Base-by-base conservation (phyloP, 1,140 invertebrate species). In the Cheumatopsyche charites region DNA sequence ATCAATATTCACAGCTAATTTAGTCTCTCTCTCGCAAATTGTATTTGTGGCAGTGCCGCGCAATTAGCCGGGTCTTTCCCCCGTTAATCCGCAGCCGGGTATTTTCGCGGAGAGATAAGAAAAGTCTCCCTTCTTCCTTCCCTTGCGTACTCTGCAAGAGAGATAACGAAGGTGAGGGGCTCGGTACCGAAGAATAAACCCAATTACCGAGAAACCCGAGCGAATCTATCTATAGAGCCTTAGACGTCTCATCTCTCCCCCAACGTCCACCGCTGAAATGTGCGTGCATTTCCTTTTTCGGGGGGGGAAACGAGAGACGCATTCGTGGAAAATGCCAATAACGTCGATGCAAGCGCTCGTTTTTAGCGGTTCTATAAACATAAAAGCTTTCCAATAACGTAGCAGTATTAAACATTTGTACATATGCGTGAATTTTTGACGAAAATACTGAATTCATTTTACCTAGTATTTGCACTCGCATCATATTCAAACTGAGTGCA, bases 1-100 rank as follows among this genome's bases (percentile, higher is more conserved):
- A 72, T 72, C 71, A 75, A 72, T 75, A 72, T 75, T 75, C 70
- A 70, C 62, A 45, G 71, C 67, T 75, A 75, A 75, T 72, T 75
- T 75, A 72, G 29, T 75, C 63, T 71, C 65, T 62, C 29, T 52
- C 70, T 45, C 74, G 62, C 71, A 75, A 75, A 75, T 75, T 75
- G 74, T 75, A 75, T 75, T 72, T 75, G 74, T 72, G 74, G 67
- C 67, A 72, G 67, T 70, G 43, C 23, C 7, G 11, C 21, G 70
- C 66, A 72, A 69, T 71, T 72, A 65, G 70, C 36, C 63, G 63
- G 67, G 13, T 58, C 29, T 36, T 42, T 41, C 63, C 49, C 49
- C 65, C 67, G 15, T 72, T 75, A 75, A 75, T 75, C 67, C 71
- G 49, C 52, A 63, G 58, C 26, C 58, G 63, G 17, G 63, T 47